Percentiles rank a stretch among this genome's conserved stretches.
phyloP scores from a whole-genome alignment of 2,888 invertebrate species.

The Apodemia duryi region DNA sequence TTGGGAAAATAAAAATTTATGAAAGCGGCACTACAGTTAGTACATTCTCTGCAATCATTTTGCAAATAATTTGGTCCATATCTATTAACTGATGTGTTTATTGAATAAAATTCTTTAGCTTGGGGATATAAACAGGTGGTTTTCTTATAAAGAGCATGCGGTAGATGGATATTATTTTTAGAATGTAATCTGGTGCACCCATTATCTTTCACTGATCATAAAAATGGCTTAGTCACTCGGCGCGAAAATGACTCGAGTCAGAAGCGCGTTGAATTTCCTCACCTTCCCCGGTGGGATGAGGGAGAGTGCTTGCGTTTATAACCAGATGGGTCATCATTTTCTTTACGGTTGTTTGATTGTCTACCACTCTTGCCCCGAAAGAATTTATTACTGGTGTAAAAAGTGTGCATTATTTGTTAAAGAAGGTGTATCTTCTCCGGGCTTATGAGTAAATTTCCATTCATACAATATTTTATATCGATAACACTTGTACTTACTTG shows the following conservation, averaged over 20 bases:
- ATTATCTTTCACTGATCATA: not conserved
- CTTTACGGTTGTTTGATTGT: not conserved
- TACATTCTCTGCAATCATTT: not conserved
- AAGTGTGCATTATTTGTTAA: not conserved
- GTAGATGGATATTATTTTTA: not conserved
- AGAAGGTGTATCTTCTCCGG: not conserved
- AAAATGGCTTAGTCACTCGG: not conserved
- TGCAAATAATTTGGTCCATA: not conserved
- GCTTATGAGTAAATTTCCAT: not conserved
- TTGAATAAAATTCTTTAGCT: not conserved
- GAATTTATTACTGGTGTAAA: not conserved
- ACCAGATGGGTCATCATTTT: not conserved
- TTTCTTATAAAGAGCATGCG: not conserved
- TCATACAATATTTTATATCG: too few relatives aligned
- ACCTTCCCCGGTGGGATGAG: constrained; percentile 5
- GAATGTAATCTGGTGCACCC: not conserved
- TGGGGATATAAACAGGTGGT: not conserved
- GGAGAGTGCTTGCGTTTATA: constrained; percentile 1
- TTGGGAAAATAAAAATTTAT: not conserved
- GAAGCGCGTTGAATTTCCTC: not conserved
- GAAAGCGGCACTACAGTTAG: not conserved
- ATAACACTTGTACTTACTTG: too few relatives aligned
- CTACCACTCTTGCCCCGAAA: not conserved
- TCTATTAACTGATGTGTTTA: not conserved
- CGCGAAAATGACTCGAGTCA: not conserved